phyloP scores from a whole-genome alignment of 1,140 invertebrate genomes.

The Linepithema humile region DNA sequence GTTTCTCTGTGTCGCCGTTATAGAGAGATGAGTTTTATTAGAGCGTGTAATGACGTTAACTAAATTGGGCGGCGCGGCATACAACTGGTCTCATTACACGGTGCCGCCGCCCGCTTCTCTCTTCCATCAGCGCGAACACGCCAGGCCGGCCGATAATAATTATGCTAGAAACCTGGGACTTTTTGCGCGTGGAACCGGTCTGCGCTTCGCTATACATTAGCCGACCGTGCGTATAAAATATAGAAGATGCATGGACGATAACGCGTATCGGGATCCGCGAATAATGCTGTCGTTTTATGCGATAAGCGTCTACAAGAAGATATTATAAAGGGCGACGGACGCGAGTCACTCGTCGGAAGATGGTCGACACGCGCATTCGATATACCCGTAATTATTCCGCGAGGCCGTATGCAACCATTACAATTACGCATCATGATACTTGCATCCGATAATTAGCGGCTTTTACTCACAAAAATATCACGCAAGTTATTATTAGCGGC shows the following conservation, averaged over 20 bases:
- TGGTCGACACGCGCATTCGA: conserved; percentile 18
- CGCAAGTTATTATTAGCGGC: conserved; percentile 41
- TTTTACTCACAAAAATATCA: conserved; percentile 25
- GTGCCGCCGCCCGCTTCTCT: conserved; percentile 7
- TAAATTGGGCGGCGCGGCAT: conserved; percentile 27
- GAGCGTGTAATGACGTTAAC: conserved; percentile 43
- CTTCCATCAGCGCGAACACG: background rate
- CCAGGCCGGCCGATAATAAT: conserved; percentile 46
- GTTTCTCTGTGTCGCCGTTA: background rate
- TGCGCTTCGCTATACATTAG: background rate
- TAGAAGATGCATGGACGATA: conserved; percentile 17
- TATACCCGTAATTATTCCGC: conserved; percentile 35
- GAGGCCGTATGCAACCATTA: conserved; percentile 6
- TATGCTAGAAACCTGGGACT: conserved; percentile 55
- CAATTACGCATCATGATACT: conserved; percentile 22
- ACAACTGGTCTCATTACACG: conserved; percentile 51
- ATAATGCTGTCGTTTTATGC: conserved; percentile 44
- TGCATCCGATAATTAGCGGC: conserved; percentile 34
- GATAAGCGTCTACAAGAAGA: background rate
- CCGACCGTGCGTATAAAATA: conserved; percentile 1
- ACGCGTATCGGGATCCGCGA: conserved; percentile 48
- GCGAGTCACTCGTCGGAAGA: conserved; percentile 14
- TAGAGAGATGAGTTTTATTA: conserved; percentile 39
- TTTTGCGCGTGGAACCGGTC: conserved; percentile 54
- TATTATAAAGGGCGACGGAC: background rate